These are phyloP conservation scores for Hypotaenidia okinawae DNA, from an alignment of 2,797 vertebrate genomes.

Conservation along the genomic window DNA sequence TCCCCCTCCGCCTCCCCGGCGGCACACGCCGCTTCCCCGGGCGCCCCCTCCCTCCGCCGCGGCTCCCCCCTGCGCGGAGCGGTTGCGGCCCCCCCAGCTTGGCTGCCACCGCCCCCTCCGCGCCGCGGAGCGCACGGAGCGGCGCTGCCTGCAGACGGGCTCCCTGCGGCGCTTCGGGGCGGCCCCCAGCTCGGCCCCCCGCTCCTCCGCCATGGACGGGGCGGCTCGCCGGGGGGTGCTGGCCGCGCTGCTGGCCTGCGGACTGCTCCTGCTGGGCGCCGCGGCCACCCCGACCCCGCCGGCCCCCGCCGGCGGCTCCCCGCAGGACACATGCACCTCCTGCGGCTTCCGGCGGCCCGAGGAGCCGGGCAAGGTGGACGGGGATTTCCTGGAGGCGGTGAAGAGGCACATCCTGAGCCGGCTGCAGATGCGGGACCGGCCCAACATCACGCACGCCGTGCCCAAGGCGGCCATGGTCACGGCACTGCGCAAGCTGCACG, in stretches of 20 bases:
- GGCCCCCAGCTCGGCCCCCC: conserved; percentile 68
- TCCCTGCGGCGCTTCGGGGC: conserved; percentile 59
- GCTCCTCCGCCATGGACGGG: conserved; percentile 79
- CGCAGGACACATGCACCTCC: conserved; percentile 89
- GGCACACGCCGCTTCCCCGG: background rate
- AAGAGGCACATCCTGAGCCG: conserved; percentile 95
- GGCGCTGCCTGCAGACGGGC: conserved; percentile 57
- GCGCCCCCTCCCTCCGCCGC: conserved; percentile 2
- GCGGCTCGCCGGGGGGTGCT: conserved; percentile 73
- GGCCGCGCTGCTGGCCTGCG: conserved; percentile 72
- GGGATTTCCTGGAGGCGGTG: conserved; percentile 94
- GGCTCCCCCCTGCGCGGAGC: conserved; percentile 27
- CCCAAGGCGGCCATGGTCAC: conserved; percentile 96
- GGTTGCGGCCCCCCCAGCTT: conserved; percentile 38
- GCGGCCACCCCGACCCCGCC: conserved; percentile 79
- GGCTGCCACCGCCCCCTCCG: conserved; percentile 40
- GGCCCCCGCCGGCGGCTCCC: conserved; percentile 73
- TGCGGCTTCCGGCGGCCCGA: conserved; percentile 89
- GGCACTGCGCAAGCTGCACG: conserved; percentile 94
- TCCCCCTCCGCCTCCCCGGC: background rate
- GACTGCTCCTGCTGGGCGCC: conserved; percentile 70
- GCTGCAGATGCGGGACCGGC: conserved; percentile 93
- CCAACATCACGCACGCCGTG: conserved; percentile 97
- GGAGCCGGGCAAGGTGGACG: conserved; percentile 85
- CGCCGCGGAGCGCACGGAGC: conserved; percentile 53